These are phyloP conservation scores for Cataglyphis albicans DNA, from an alignment of 2,888 invertebrate species.

Conservation along the genomic window DNA sequence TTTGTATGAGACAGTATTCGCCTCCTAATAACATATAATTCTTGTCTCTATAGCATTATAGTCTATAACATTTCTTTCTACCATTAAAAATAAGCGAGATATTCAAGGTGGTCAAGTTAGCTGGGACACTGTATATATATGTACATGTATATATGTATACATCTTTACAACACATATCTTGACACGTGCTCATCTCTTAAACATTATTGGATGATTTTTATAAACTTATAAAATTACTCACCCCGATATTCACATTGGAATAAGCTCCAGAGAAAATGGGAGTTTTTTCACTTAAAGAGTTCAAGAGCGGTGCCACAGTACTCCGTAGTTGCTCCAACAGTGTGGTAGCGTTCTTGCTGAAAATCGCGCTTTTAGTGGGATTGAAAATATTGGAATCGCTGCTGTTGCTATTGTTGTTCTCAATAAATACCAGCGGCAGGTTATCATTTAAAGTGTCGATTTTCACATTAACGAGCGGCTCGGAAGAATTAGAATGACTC, in stretches of 20 bases:
- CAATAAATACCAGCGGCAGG: conserved; percentile 64
- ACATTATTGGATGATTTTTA: neutral
- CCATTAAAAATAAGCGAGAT: too few relatives aligned
- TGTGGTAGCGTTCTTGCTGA: conserved; percentile 77
- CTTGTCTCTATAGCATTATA: too few relatives aligned
- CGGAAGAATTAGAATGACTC: conserved; percentile 78
- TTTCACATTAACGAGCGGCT: conserved; percentile 75
- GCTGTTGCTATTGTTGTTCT: conserved; percentile 77
- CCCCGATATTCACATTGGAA: conserved; percentile 78
- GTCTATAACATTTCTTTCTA: too few relatives aligned
- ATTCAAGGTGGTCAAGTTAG: too few relatives aligned
- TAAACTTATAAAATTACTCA: conserved; percentile 69
- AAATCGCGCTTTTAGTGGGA: conserved; percentile 78
- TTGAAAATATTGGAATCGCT: conserved; percentile 82
- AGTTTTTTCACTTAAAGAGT: conserved; percentile 80
- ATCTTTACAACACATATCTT: neutral
- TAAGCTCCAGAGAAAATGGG: conserved; percentile 81
- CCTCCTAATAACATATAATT: too few relatives aligned
- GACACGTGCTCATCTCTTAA: neutral
- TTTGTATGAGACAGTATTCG: too few relatives aligned
- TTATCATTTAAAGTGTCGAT: conserved; percentile 68
- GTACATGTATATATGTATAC: too few relatives aligned
- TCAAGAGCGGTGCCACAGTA: conserved; percentile 83
- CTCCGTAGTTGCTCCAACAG: conserved; percentile 83
- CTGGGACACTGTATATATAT: too few relatives aligned